Evolutionary conservation across 2,797 vertebrate genomes (phyloP).

Genomic region (Sebastes matsubarae): DNA sequence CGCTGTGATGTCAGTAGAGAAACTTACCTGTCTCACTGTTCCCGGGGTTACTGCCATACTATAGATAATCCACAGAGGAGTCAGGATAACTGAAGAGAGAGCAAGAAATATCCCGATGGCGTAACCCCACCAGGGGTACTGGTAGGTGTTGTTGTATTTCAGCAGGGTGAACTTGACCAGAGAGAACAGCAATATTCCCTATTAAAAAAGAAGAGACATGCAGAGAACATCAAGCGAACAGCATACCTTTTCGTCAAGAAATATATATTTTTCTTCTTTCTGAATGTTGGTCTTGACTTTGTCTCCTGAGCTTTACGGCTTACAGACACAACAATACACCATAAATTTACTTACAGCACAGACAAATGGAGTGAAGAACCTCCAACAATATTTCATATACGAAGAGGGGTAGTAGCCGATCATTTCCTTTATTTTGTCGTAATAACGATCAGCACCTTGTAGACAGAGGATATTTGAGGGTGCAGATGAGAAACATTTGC

Average conservation of each 20-base stretch:
- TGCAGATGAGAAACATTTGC: background rate
- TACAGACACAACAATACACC: background rate
- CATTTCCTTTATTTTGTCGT: background rate
- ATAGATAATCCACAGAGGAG: background rate
- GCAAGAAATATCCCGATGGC: conserved; percentile 66
- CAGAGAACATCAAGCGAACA: background rate
- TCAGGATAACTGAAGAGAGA: conserved; percentile 60
- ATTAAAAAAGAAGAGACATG: background rate
- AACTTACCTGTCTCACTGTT: background rate
- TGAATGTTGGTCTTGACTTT: background rate
- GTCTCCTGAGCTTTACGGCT: background rate
- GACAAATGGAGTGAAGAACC: background rate
- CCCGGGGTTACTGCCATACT: background rate
- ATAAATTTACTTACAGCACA: background rate
- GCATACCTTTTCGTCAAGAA: background rate
- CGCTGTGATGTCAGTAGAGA: background rate
- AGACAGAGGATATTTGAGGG: background rate
- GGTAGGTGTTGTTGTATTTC: conserved; percentile 71
- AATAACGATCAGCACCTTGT: background rate
- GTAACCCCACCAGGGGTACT: conserved; percentile 76
- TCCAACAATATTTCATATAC: background rate
- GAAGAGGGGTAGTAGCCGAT: background rate
- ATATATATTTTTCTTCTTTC: background rate
- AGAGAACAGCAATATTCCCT: conserved; percentile 67
- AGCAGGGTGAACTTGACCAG: conserved; percentile 69